Conservation (phyloP, 2,113 vertebrate genomes). For the Tilapia sparmanii region DNA sequence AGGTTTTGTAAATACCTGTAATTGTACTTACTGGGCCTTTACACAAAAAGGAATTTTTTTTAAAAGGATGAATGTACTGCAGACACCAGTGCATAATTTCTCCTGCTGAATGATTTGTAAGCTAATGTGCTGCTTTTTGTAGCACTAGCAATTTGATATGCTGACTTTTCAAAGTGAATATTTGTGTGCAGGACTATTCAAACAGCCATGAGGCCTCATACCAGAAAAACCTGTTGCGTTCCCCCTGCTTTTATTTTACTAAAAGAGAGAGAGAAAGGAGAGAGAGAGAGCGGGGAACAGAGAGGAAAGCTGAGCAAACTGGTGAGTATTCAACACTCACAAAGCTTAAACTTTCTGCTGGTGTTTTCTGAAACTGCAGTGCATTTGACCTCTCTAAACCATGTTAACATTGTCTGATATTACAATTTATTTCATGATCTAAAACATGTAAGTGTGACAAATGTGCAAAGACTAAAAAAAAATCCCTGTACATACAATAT, state of each 20-base stretch:
- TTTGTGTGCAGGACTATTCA: slow-evolving; percentile 48
- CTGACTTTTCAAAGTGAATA: not conserved
- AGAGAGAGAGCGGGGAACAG: slow-evolving; percentile 15
- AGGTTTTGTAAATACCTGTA: not conserved
- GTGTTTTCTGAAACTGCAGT: not conserved
- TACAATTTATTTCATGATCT: not conserved
- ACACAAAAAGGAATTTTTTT: not conserved
- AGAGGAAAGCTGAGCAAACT: slow-evolving; percentile 79
- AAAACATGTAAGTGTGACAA: not conserved
- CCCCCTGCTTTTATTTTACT: slow-evolving; percentile 53
- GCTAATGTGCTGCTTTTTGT: not conserved
- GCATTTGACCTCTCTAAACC: not conserved
- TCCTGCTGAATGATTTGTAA: not conserved
- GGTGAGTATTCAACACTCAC: slow-evolving; percentile 70
- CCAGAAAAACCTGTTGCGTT: slow-evolving; percentile 90
- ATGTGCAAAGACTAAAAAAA: not conserved
- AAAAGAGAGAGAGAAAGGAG: slow-evolving; percentile 13
- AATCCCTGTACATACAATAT: not conserved
- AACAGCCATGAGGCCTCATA: slow-evolving; percentile 72
- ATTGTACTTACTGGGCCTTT: not conserved
- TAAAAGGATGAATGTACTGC: not conserved
- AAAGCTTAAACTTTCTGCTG: not conserved
- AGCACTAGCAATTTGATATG: not conserved
- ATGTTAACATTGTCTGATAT: not conserved
- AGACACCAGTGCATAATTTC: not conserved